Conservation (phyloP, 2,113 vertebrate species). For the Rhynchomys soricoides region DNA sequence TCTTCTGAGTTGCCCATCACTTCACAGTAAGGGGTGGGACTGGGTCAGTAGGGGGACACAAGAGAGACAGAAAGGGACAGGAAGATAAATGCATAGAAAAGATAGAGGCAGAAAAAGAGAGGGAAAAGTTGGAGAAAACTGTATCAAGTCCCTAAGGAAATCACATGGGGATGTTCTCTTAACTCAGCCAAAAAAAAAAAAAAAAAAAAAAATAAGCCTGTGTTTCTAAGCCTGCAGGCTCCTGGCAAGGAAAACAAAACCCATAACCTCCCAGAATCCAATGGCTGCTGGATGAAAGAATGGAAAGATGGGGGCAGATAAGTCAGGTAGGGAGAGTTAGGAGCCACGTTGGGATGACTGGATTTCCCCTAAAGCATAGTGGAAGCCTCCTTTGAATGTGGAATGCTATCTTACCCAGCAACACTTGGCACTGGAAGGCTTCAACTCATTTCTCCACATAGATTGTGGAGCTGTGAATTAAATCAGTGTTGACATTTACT, state of each 20-base stretch:
- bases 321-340: background rate
- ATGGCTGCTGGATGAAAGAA: background rate
- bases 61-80: background rate
- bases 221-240: constrained; percentile 75
- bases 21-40: background rate
- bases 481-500: background rate
- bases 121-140: constrained; percentile 54
- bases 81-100: background rate
- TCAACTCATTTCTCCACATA: background rate
- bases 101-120: constrained; percentile 15
- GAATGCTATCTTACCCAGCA: background rate
- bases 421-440: background rate
- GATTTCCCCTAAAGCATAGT: constrained; percentile 47
- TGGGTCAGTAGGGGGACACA: rapidly evolving
- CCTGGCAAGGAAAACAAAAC: constrained; percentile 76
- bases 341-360: background rate
- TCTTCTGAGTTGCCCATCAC: background rate
- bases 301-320: background rate
- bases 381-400: background rate
- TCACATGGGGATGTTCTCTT: constrained; percentile 79
- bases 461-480: background rate
- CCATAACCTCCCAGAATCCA: constrained; percentile 53
- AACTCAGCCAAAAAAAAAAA: constrained; percentile 58
- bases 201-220: background rate
- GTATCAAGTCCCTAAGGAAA: constrained; percentile 78